Base-by-base conservation (phyloP, 2,113 vertebrate species). In the Strigops habroptila region DNA sequence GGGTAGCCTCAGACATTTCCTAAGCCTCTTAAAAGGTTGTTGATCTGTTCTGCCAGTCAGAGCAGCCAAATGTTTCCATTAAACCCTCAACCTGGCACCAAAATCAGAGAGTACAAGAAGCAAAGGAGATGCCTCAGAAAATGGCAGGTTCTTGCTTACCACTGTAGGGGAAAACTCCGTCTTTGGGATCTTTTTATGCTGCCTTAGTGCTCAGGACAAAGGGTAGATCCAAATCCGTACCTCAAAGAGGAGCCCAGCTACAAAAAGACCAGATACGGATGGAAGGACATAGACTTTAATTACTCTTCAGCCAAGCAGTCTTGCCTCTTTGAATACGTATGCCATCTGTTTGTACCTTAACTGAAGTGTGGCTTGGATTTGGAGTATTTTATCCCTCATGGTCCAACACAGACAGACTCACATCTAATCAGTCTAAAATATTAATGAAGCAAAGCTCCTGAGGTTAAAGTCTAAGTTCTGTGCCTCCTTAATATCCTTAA, bases 361-460 rank as follows among this genome's bases (percentile, higher is more conserved):
- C 37, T n/a, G 35, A 78, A 69, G 53, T 1, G n/a, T 10, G 35
- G 69, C 55, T 84, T 65, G 37, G 14, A 33, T 48, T 18, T 41
- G 48, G 31, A 55, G 9, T 44, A n/a, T 71, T 33, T 82, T 68
- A 44, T 37, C 28, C 53, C 37, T 68, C 28, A 41, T 0, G 5
- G 52, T 18, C 37, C 84, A 88, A 37, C 22, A 57, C 62, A 63
- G 57, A 87, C 31, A 82, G 0, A 0, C 30, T 82, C 8, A 0
- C 57, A 35, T 3, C 2, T 44, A n/a, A 93, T 49, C 92, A 64
- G 57, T 31, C 57, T 60, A 31, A 93, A 86, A 89, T 31, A 51
- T 18, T 71, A 63, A 93, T 24, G 64, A 44, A 93, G 64, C 39
- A 93, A 95, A 82, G 51, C 83, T 91, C 73, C 37, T 53, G 82